phyloP scores from a whole-genome alignment of 2,888 invertebrate genomes.

The Latrodectus hesperus region DNA sequence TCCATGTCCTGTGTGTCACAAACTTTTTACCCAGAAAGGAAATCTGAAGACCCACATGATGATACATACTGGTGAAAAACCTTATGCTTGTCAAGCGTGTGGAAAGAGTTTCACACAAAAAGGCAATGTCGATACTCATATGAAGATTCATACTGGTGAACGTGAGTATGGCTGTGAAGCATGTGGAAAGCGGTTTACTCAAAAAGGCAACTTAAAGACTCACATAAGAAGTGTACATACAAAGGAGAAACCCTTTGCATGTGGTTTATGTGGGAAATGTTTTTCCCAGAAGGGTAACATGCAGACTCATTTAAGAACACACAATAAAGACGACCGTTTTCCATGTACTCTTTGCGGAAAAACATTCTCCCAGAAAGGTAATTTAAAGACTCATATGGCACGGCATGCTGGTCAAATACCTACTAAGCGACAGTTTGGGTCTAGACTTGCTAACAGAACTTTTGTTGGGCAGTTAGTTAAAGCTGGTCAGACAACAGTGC shows the following conservation, averaged over 20 bases:
- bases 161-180: constrained; percentile 71
- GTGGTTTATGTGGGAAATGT: constrained; percentile 71
- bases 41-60: constrained; percentile 72
- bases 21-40: constrained; percentile 72
- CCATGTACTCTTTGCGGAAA: constrained; percentile 72
- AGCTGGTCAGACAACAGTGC: constrained; percentile 55
- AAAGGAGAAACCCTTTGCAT: constrained; percentile 72
- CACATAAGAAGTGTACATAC: constrained; percentile 72
- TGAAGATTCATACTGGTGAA: constrained; percentile 72
- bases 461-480: constrained; percentile 55
- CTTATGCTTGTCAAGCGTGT: constrained; percentile 71
- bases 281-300: constrained; percentile 72
- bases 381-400: constrained; percentile 72
- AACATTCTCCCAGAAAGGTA: constrained; percentile 72
- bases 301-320: constrained; percentile 72
- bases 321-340: constrained; percentile 72
- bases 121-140: constrained; percentile 72
- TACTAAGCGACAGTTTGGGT: constrained; percentile 69
- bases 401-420: constrained; percentile 71
- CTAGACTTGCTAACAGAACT: constrained; percentile 64
- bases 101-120: constrained; percentile 72
- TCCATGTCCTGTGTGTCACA: constrained; percentile 71
- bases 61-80: constrained; percentile 72
- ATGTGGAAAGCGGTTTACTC: constrained; percentile 72
- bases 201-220: constrained; percentile 72